phyloP scores from a whole-genome alignment of 2,888 invertebrate genomes.

The Cosmia pyralina region DNA sequence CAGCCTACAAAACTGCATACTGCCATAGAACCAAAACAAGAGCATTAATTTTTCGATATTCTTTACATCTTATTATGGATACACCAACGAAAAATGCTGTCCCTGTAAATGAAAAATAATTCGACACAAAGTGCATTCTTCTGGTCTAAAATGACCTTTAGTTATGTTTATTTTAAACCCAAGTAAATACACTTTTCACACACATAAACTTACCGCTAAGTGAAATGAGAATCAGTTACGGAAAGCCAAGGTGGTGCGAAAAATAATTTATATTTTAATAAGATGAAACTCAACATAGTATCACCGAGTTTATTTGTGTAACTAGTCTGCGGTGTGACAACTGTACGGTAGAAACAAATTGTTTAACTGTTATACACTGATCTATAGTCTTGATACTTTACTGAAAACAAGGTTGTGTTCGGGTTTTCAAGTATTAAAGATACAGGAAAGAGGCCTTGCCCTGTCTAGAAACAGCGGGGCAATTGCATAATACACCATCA shows the following conservation, averaged over 20 bases:
- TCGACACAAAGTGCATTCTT: too few species aligned
- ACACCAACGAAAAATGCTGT: too few species aligned
- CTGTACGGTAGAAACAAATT: conserved; percentile 74
- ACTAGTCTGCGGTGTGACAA: conserved; percentile 79
- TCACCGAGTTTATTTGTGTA: conserved; percentile 76
- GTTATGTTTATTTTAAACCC: neutral
- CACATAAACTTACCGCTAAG: conserved; percentile 49
- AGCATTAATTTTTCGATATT: too few species aligned
- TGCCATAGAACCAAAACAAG: too few species aligned
- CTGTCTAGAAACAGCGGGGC: neutral
- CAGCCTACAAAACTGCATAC: too few species aligned
- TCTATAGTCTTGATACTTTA: conserved; percentile 70
- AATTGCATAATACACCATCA: too few species aligned
- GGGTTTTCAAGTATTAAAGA: neutral
- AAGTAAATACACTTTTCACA: conserved; percentile 5
- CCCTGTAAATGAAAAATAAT: too few species aligned
- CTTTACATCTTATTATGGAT: too few species aligned
- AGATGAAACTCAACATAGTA: conserved; percentile 64
- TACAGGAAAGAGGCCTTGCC: neutral
- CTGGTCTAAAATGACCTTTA: too few species aligned
- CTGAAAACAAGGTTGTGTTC: neutral
- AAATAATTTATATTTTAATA: conserved; percentile 71
- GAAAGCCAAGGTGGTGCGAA: conserved; percentile 49
- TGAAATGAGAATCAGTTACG: conserved; percentile 51
- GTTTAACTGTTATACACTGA: conserved; percentile 66